Conservation (phyloP, 2,113 vertebrate genomes). For the Semnornis frantzii region DNA sequence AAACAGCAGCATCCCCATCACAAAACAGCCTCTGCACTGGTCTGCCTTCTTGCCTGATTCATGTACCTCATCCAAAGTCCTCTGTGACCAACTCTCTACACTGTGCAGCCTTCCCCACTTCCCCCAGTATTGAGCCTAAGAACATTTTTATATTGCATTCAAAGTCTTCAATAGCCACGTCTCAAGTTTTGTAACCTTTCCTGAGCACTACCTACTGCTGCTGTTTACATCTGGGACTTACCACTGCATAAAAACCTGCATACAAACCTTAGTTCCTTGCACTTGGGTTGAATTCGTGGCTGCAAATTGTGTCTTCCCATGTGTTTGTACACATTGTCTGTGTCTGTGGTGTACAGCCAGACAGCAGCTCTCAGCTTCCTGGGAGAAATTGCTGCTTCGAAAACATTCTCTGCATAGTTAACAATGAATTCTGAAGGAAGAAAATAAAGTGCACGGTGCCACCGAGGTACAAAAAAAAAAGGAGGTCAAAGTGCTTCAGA, state of each 20-base stretch:
- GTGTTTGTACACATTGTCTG: not conserved
- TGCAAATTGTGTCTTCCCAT: not conserved
- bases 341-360: not conserved
- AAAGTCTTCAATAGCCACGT: not conserved
- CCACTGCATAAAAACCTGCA: not conserved
- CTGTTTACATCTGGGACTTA: conserved; percentile 41
- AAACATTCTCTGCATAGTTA: not conserved
- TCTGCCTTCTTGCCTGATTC: not conserved
- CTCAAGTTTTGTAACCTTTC: not conserved
- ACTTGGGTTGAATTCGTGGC: not conserved
- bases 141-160: not conserved
- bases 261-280: not conserved
- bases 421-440: not conserved
- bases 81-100: not conserved
- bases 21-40: not conserved
- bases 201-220: not conserved
- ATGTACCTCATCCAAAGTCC: not conserved
- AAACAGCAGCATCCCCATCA: accelerated
- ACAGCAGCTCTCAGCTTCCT: not conserved
- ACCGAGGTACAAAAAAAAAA: not conserved
- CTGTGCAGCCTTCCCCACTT: not conserved
- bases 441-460: not conserved
- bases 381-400: not conserved
- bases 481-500: not conserved
- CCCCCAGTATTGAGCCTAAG: not conserved